These are phyloP conservation scores for Xiphophorus maculatus DNA, from an alignment of 2,113 vertebrate species.

Conservation along the genomic window DNA sequence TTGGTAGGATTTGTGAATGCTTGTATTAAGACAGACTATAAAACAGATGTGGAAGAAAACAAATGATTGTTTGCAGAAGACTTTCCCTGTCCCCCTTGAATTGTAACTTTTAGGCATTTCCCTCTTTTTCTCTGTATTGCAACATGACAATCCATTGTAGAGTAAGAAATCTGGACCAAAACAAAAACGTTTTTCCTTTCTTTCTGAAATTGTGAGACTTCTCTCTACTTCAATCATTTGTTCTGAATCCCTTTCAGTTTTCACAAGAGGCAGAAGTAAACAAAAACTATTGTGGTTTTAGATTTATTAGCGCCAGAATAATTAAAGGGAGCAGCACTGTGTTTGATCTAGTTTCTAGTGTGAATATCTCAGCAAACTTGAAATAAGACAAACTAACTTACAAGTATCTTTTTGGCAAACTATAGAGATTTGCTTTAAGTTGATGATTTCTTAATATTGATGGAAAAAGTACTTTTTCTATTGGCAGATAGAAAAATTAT, in stretches of 20 bases:
- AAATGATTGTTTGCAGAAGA: conserved; percentile 9
- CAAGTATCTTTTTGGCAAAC: no score
- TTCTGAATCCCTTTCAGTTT: not conserved
- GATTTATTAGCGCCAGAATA: no score
- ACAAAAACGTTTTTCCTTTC: conserved; percentile 48
- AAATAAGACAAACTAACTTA: no score
- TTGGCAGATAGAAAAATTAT: not conserved
- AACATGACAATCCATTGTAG: conserved; percentile 36
- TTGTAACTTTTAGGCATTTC: conserved; percentile 35
- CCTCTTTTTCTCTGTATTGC: conserved; percentile 8
- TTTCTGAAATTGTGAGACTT: conserved; percentile 13
- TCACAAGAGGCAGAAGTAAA: no score
- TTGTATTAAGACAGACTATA: not conserved
- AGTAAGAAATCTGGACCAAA: conserved; percentile 17
- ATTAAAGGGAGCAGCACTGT: no score
- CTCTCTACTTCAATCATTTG: conserved; percentile 12
- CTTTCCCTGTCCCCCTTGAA: conserved; percentile 24
- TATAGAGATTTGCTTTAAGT: no score
- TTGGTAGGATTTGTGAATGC: not conserved
- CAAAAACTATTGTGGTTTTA: no score
- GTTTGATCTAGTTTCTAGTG: no score
- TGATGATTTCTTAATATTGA: no score
- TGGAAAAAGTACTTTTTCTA: no score
- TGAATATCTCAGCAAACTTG: no score
- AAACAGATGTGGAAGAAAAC: conserved; percentile 9